Conservation (phyloP, 2,113 vertebrate species). For the Xiphophorus maculatus region DNA sequence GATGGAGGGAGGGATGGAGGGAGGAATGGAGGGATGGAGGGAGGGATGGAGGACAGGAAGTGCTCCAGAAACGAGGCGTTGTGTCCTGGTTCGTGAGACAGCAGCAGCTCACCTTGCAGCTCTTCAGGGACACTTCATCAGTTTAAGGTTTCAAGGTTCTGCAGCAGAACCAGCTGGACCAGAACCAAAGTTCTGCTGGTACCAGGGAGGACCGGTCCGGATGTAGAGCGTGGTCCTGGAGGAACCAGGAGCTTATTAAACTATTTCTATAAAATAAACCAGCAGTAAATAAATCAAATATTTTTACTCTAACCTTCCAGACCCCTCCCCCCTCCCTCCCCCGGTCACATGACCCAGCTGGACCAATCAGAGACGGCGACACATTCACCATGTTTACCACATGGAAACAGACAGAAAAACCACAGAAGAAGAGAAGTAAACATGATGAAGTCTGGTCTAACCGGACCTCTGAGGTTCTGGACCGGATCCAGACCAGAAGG, state of each 20-base stretch:
- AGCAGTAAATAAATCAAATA: too few relatives aligned
- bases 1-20: neutral
- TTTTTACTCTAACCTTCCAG: too few relatives aligned
- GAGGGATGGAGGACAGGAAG: neutral
- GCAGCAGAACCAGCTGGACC: neutral
- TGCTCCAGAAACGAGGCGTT: neutral
- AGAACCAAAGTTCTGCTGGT: neutral
- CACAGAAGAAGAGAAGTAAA: neutral
- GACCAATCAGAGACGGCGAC: conserved; percentile 1
- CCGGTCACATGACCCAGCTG: neutral
- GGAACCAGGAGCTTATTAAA: too few relatives aligned
- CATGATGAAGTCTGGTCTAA: too few relatives aligned
- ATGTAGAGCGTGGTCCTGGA: too few relatives aligned
- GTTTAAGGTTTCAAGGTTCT: neutral
- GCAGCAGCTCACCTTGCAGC: too few relatives aligned
- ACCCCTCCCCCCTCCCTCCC: too few relatives aligned
- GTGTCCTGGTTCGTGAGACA: neutral
- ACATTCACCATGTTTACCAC: neutral
- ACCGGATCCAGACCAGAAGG: neutral
- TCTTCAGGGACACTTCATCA: neutral
- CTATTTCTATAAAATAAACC: too few relatives aligned
- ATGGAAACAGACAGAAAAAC: neutral
- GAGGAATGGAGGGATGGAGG: neutral
- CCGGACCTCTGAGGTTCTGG: neutral
- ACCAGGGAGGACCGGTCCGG: too few relatives aligned